Base-by-base conservation (phyloP, 2,113 vertebrate species). In the Rostratula benghalensis region DNA sequence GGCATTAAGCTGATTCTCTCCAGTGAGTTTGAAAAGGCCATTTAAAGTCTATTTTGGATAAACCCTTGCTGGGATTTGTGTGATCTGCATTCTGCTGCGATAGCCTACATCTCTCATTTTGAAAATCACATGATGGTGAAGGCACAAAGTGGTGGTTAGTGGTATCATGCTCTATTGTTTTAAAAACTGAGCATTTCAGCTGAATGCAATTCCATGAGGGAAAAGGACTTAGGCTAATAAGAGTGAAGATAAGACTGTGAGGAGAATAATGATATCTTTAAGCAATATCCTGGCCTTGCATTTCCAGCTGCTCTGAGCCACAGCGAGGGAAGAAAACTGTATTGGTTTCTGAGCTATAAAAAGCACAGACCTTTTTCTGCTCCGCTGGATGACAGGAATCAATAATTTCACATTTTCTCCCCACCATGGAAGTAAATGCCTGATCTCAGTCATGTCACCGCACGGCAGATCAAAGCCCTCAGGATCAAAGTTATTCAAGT, bases 391-490 rank as follows among this genome's bases (percentile, higher is more conserved):
- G 88, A 93, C 65, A 94, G 82, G 75, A 96, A 95, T 90, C 65
- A 84, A 77, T 93, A 88, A 84, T 79, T 95, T 87, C 81, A 87
- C 65, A 67, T 96, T 94, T 96, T 83, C 71, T 83, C 54, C 79
- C 76, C 41, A 61, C 31, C 65, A 68, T 7, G 7, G 39, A 90
- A 90, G 75, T 81, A 91, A 80, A 60, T 87, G 83, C 84, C 82
- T 92, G 73, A 89, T 94, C 73, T 92, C 73, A 85, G 77, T 60
- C 67, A 73, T 68, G 65, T 80, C 78, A 81, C 33, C 51, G 51
- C 48, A 22, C 14, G 25, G 63, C n/a, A 75, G 84, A 95, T 92
- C 75, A 97, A 93, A 94, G 75, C 43, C 48, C n/a, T 50, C 5
- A n/a, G 79, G 76, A 94, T 91, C 79, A 94, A 94, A 93, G 57